phyloP scores from a whole-genome alignment of 1,140 invertebrate species.

The Acromyrmex echinatior region DNA sequence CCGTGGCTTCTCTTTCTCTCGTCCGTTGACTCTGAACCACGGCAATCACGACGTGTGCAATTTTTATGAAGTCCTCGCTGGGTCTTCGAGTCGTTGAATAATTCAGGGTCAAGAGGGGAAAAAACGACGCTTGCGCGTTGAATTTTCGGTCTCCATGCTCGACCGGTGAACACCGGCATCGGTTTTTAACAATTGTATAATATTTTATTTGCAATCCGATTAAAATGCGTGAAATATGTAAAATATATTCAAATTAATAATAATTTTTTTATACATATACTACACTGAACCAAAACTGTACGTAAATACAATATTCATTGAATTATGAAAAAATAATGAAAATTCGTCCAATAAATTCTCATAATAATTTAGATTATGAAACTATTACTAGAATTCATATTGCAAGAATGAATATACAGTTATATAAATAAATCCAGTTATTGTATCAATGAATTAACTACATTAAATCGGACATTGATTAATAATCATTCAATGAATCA shows the following conservation, averaged over 20 bases:
- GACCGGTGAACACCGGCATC: neutral
- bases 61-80: slow-evolving; percentile 85
- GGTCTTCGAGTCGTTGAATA: slow-evolving; percentile 83
- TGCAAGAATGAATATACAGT: too few relatives aligned
- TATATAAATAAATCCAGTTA: too few relatives aligned
- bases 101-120: slow-evolving; percentile 84
- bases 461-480: too few relatives aligned
- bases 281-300: too few relatives aligned
- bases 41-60: slow-evolving; percentile 85
- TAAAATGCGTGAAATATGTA: neutral
- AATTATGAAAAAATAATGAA: too few relatives aligned
- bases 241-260: neutral
- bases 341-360: too few relatives aligned
- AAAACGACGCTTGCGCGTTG: slow-evolving; percentile 75
- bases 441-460: too few relatives aligned
- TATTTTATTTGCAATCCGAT: neutral
- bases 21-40: slow-evolving; percentile 67
- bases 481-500: too few relatives aligned
- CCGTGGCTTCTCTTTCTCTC: slow-evolving; percentile 50
- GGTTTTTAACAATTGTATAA: neutral
- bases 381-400: too few relatives aligned
- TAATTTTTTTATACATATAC: neutral
- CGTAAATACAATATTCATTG: too few relatives aligned
- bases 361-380: too few relatives aligned
- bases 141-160: slow-evolving; percentile 70